phyloP scores from a whole-genome alignment of 2,113 vertebrate species.

The Tetraodon nigroviridis region DNA sequence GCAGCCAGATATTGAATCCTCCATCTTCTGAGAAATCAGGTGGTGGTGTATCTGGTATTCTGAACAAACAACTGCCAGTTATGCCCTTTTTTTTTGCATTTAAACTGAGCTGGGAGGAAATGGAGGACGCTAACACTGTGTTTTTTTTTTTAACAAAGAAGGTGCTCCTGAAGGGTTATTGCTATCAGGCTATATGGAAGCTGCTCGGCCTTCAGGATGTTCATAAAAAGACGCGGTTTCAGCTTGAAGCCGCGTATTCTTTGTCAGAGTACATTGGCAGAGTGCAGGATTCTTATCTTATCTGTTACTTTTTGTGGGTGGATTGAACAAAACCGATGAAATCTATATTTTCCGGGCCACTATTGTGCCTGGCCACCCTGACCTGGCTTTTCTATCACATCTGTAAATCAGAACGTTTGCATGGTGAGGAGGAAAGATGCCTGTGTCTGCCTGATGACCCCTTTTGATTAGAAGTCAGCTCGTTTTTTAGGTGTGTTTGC shows the following conservation, averaged over 20 bases:
- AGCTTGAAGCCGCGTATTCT: too few species aligned
- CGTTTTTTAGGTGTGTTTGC: neutral
- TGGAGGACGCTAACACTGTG: too few species aligned
- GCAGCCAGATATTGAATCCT: slow-evolving; percentile 2
- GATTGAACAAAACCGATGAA: slow-evolving; percentile 9
- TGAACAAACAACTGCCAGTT: too few species aligned
- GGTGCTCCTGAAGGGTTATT: too few species aligned
- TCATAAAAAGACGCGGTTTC: too few species aligned
- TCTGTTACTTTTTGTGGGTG: slow-evolving; percentile 28
- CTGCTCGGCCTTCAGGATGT: too few species aligned
- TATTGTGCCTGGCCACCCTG: slow-evolving; percentile 23
- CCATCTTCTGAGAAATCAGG: neutral
- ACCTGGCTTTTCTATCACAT: slow-evolving; percentile 21
- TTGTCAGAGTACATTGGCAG: too few species aligned
- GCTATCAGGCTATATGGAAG: too few species aligned
- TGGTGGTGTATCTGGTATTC: too few species aligned
- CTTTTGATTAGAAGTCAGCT: slow-evolving; percentile 59
- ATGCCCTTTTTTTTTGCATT: too few species aligned
- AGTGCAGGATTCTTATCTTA: neutral
- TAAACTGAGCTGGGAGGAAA: too few species aligned
- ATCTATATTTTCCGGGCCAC: slow-evolving; percentile 41
- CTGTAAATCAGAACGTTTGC: slow-evolving; percentile 19
- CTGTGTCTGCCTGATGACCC: slow-evolving; percentile 52
- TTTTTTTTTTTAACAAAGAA: too few species aligned
- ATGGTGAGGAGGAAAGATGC: slow-evolving; percentile 21